Base-by-base conservation (phyloP, 1,140 invertebrate species). In the Sitophilus oryzae region DNA sequence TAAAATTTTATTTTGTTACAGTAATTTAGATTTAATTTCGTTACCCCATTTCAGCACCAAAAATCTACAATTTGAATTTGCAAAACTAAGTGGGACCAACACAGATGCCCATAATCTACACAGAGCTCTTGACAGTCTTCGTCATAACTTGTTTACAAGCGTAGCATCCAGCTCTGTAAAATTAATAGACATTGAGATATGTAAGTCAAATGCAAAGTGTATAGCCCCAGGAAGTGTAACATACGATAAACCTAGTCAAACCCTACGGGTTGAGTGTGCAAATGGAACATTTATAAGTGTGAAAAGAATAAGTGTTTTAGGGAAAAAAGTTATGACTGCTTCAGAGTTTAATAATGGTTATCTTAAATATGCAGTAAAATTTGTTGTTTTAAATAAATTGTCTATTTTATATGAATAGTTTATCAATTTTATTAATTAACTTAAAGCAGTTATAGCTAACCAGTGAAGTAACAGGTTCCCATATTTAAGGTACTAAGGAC, bases 11-110 rank as follows among this genome's bases (percentile, higher is more conserved):
- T n/a, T n/a, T n/a, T n/a, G n/a, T n/a, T n/a, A n/a, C n/a, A n/a
- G n/a, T n/a, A n/a, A n/a, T n/a, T n/a, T n/a, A n/a, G n/a, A n/a
- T n/a, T n/a, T n/a, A n/a, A n/a, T n/a, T n/a, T n/a, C n/a, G n/a
- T n/a, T n/a, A n/a, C n/a, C n/a, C n/a, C n/a, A n/a, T 81, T 79
- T 61, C 63, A 89, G 87, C 87, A 36, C 85, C 84, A 50, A 87
- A 86, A 76, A 76, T 89, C 74, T 25, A 68, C 73, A 36, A n/a
- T n/a, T n/a, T n/a, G 63, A 68, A 30, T 75, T 84, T 45, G 78
- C 82, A 10, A 71, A 63, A 71, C 89, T 9, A 74, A 75, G 54
- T 90, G 86, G 85, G 56, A 74, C n/a, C 2, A 63, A 75, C 41
- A 65, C 60, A 49, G 64, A 83, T 62, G 66, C 89, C 14, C 85